Conservation (phyloP, 2,888 invertebrate genomes). For the Hypomecis punctinalis region DNA sequence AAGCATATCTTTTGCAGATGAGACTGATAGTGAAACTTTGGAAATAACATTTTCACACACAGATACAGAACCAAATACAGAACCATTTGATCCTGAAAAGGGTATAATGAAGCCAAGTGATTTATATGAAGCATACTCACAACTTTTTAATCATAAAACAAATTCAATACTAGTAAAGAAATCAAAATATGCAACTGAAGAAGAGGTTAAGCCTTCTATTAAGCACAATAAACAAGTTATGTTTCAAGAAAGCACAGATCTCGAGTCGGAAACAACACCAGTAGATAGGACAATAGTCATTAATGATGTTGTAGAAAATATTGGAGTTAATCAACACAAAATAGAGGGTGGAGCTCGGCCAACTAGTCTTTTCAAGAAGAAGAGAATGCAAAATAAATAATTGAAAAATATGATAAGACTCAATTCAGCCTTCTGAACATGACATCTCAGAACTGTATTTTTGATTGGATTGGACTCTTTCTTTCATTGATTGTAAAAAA, state of each 20-base stretch:
- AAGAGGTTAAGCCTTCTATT: slow-evolving; percentile 21
- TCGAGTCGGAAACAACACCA: slow-evolving; percentile 24
- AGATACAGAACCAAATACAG: slow-evolving; percentile 51
- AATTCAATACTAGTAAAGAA: slow-evolving; percentile 72
- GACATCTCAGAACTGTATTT: too few relatives aligned
- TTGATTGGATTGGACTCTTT: neutral
- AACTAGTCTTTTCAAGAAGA: slow-evolving; percentile 73
- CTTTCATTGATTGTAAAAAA: neutral
- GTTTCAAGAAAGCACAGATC: slow-evolving; percentile 8
- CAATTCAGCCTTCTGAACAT: too few relatives aligned
- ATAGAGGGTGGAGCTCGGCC: slow-evolving; percentile 58
- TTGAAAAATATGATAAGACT: too few relatives aligned
- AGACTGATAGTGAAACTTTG: slow-evolving; percentile 68
- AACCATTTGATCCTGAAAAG: slow-evolving; percentile 57
- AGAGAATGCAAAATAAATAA: slow-evolving; percentile 65
- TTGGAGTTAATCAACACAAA: slow-evolving; percentile 44
- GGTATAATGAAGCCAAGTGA: slow-evolving; percentile 78
- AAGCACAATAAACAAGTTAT: slow-evolving; percentile 14
- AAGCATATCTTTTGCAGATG: slow-evolving; percentile 73
- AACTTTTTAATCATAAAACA: slow-evolving; percentile 57
- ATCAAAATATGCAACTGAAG: slow-evolving; percentile 56
- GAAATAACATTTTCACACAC: slow-evolving; percentile 72
- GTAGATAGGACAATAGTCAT: slow-evolving; percentile 59
- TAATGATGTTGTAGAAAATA: slow-evolving; percentile 70
- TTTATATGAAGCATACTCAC: slow-evolving; percentile 66